Evolutionary conservation across 2,797 vertebrate species (phyloP).

Genomic region (Hypotaenidia okinawae): DNA sequence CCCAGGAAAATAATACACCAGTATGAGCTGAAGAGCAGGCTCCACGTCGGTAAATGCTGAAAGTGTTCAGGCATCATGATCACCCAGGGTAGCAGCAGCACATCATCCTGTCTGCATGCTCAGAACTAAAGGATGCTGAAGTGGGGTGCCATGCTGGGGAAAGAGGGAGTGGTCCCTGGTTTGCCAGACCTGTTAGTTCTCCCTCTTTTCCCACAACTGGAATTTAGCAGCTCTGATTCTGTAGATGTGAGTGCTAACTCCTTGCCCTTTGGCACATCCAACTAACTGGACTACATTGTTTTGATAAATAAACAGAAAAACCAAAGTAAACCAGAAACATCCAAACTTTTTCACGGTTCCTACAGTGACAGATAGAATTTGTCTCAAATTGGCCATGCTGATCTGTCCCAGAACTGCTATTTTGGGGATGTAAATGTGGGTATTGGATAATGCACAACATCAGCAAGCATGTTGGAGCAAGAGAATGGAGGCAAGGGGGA

Average conservation of each 20-base stretch:
- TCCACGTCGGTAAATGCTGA: not conserved
- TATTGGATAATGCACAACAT: not conserved
- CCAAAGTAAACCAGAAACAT: not conserved
- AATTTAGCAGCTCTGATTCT: not conserved
- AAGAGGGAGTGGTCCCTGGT: not conserved
- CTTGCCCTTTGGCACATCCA: not conserved
- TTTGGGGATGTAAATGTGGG: not conserved
- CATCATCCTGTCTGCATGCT: not conserved
- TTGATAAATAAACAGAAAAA: not conserved
- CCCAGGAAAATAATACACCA: not conserved
- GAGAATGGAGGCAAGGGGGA: not conserved
- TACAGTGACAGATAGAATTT: not conserved
- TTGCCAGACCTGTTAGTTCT: not conserved
- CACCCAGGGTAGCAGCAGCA: not conserved
- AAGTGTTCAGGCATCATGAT: accelerated
- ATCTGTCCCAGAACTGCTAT: not conserved
- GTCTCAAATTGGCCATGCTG: not conserved
- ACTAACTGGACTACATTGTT: not conserved
- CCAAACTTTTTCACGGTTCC: not conserved
- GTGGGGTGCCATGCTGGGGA: not conserved
- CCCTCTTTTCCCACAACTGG: not conserved
- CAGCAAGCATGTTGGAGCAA: not conserved
- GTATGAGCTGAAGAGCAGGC: not conserved
- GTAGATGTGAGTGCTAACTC: not conserved
- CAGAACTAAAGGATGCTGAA: not conserved